Percentiles rank a stretch among this genome's conserved stretches.
Conservation (phyloP, 1,140 invertebrate genomes). For the Archivesica marissinica region DNA sequence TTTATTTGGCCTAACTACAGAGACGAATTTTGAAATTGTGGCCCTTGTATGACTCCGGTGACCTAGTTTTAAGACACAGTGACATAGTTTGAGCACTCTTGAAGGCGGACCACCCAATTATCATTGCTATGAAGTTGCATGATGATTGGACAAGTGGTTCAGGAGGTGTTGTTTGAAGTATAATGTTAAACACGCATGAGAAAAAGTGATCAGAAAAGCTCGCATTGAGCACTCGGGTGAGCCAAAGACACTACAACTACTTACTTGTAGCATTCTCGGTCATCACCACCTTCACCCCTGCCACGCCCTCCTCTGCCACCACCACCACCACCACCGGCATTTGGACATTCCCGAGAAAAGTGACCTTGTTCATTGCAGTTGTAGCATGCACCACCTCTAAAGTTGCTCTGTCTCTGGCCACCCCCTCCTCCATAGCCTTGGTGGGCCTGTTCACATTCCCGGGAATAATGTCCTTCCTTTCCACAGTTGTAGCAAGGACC, state of each 20-base stretch:
- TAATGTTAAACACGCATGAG: too few species aligned
- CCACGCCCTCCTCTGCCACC: constrained; percentile 85
- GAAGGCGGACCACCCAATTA: too few species aligned
- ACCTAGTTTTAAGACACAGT: too few species aligned
- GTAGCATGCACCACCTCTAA: constrained; percentile 66
- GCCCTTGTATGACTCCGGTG: too few species aligned
- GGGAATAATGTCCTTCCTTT: constrained; percentile 83
- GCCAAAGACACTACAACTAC: constrained; percentile 90
- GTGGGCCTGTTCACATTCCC: constrained; percentile 85
- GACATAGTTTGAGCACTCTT: too few species aligned
- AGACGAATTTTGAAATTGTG: too few species aligned
- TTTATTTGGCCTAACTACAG: too few species aligned
- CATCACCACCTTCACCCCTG: constrained; percentile 86
- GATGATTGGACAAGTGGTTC: too few species aligned
- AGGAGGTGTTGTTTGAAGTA: too few species aligned
- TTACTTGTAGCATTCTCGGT: constrained; percentile 76
- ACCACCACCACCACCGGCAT: constrained; percentile 28
- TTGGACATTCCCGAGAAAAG: constrained; percentile 85
- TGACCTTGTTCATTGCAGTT: constrained; percentile 88
- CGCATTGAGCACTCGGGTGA: neutral
- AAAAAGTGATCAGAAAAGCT: too few species aligned
- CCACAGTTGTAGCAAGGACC: constrained; percentile 83
- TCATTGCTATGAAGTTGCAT: too few species aligned
- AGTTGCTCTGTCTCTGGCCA: constrained; percentile 92
- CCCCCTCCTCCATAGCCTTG: constrained; percentile 86